Conservation (phyloP, 1,140 invertebrate genomes). For the Dolichoris vasculosae region DNA sequence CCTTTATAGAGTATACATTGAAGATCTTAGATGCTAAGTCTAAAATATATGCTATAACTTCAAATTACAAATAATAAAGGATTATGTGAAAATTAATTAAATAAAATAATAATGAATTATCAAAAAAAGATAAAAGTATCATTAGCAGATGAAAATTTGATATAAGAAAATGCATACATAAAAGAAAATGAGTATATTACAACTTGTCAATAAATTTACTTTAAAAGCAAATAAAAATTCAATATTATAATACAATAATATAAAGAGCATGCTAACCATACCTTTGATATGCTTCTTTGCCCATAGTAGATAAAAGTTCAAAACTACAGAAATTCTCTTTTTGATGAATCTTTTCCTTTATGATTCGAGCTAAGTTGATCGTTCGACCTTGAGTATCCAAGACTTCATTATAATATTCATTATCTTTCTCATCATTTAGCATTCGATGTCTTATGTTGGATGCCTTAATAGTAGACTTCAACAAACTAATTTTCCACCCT, state of each 20-base stretch:
- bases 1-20: too few species aligned
- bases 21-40: too few species aligned
- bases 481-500: background rate
- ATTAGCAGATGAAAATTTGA: too few species aligned
- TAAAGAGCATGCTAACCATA: slow-evolving; percentile 34
- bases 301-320: slow-evolving; percentile 56
- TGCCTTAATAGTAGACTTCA: background rate
- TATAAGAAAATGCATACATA: too few species aligned
- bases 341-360: slow-evolving; percentile 53
- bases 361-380: slow-evolving; percentile 43
- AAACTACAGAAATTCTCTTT: slow-evolving; percentile 60
- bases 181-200: too few species aligned
- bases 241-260: background rate
- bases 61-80: too few species aligned
- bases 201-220: too few species aligned
- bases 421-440: background rate
- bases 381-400: background rate
- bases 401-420: background rate
- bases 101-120: too few species aligned
- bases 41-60: too few species aligned
- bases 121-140: too few species aligned
- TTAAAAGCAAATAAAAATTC: too few species aligned
- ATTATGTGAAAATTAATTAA: too few species aligned
- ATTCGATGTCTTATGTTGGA: slow-evolving; percentile 27
- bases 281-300: slow-evolving; percentile 53